Conservation (phyloP, 1,140 invertebrate genomes). For the Penaeus chinensis region DNA sequence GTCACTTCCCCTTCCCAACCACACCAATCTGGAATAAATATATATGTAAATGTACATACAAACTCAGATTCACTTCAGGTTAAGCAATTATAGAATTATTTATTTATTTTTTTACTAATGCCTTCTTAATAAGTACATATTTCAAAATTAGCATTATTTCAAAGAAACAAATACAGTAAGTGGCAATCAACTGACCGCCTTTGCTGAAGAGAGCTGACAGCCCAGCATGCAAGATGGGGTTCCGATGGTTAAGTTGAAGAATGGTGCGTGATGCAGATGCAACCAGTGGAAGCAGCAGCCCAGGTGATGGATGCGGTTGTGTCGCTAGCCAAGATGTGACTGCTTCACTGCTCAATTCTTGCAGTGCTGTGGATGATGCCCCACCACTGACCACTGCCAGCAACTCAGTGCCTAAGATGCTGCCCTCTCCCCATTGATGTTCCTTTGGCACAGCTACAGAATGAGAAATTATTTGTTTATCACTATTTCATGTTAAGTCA, state of each 20-base stretch:
- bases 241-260: constrained; percentile 65
- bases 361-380: constrained; percentile 63
- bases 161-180: neutral
- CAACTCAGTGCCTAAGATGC: constrained; percentile 70
- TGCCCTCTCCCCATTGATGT: constrained; percentile 71
- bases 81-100: no score
- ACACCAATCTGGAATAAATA: constrained; percentile 38
- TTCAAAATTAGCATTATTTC: neutral
- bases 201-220: constrained; percentile 41
- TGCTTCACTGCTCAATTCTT: constrained; percentile 63
- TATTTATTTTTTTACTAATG: neutral
- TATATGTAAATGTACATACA: neutral
- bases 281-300: constrained; percentile 69
- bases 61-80: no score
- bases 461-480: no score
- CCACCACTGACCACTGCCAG: constrained; percentile 70
- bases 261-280: constrained; percentile 69
- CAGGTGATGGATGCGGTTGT: constrained; percentile 70
- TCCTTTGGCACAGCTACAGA: constrained; percentile 69
- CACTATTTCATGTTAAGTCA: no score
- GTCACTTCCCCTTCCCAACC: constrained; percentile 48
- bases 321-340: constrained; percentile 67
- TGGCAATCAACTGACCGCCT: constrained; percentile 2
- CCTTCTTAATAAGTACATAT: neutral
- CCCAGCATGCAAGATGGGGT: constrained; percentile 46